These are phyloP conservation scores for Homarus gammarus DNA, from an alignment of 2,888 invertebrate genomes.

Conservation along the genomic window DNA sequence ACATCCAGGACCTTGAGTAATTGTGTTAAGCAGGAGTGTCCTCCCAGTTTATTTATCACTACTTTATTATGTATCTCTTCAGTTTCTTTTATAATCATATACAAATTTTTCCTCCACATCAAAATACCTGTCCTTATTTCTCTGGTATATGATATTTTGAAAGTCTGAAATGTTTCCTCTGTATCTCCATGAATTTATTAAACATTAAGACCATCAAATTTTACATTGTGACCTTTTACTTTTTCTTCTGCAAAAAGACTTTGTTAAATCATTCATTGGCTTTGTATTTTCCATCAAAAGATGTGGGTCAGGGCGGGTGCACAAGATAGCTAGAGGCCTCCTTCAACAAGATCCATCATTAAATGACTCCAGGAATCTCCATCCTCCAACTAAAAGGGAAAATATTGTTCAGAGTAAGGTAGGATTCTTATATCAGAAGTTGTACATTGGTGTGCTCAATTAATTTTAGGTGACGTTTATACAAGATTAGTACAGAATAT, in stretches of 20 bases:
- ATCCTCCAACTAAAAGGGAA: background rate
- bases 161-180: background rate
- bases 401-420: conserved; percentile 30
- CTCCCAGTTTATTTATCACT: no score
- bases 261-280: background rate
- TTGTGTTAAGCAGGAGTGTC: no score
- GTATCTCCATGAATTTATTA: background rate
- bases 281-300: background rate
- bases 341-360: conserved; percentile 5
- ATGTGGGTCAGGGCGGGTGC: conserved; percentile 26
- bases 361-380: conserved; percentile 8
- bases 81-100: no score
- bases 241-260: no score
- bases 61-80: no score
- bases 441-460: background rate
- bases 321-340: conserved; percentile 7
- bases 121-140: no score
- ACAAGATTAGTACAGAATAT: no score
- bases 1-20: no score
- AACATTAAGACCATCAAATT: background rate
- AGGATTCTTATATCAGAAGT: background rate
- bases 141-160: no score
- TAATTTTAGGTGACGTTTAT: background rate
- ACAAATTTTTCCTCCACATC: no score
- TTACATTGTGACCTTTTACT: no score